Evolutionary conservation across 1,140 invertebrate genomes (phyloP).

Genomic region (Phortica variegata): DNA sequence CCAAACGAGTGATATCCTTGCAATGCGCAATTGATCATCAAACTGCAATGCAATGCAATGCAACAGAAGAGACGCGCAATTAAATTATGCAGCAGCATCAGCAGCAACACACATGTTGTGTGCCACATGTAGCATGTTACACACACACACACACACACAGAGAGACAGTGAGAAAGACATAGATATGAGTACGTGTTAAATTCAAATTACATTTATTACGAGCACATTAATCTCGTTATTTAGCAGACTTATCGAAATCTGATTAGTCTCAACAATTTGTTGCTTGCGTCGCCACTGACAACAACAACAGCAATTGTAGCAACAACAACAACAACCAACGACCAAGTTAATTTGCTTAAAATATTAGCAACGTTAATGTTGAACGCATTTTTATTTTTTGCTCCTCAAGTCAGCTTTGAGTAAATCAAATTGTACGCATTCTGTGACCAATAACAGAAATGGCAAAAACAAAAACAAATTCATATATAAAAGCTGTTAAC

Average conservation of each 20-base stretch:
- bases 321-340: no score
- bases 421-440: slow-evolving; percentile 3
- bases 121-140: no score
- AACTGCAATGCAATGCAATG: no score
- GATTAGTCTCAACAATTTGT: slow-evolving; percentile 18
- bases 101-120: no score
- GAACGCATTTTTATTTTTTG: slow-evolving; percentile 48
- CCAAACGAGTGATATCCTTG: slow-evolving; percentile 34
- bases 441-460: not conserved
- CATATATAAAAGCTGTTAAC: no score
- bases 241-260: slow-evolving; percentile 44
- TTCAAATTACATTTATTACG: slow-evolving; percentile 51
- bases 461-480: no score
- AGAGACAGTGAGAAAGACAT: no score
- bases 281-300: no score
- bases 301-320: no score
- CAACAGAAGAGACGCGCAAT: no score
- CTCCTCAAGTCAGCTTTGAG: slow-evolving; percentile 14
- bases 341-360: slow-evolving; percentile 20
- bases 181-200: slow-evolving; percentile 14
- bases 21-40: slow-evolving; percentile 7
- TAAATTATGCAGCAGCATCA: slow-evolving; percentile 22
- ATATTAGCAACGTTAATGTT: slow-evolving; percentile 45
- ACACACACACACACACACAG: no score
- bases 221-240: slow-evolving; percentile 41